Conservation (phyloP, 2,113 vertebrate genomes). For the Albula goreensis region DNA sequence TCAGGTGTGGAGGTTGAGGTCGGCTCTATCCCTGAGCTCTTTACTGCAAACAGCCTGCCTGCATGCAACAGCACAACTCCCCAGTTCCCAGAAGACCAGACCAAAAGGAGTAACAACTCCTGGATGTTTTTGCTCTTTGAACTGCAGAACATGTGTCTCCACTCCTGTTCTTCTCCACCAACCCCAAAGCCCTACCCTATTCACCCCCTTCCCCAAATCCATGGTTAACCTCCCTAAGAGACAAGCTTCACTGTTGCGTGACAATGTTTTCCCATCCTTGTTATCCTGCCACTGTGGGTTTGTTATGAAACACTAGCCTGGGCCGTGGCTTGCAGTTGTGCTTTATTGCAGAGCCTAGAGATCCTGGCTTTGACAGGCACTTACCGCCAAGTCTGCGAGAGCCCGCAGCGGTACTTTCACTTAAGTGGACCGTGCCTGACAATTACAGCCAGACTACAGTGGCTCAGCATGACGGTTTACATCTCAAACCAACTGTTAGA, state of each 20-base stretch:
- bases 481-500: background rate
- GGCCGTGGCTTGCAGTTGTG: background rate
- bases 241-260: background rate
- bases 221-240: background rate
- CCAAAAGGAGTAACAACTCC: background rate
- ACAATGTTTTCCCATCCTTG: background rate
- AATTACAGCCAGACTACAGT: background rate
- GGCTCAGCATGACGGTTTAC: background rate
- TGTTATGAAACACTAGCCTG: background rate
- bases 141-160: background rate
- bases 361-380: background rate
- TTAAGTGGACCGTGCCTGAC: background rate
- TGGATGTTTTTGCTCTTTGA: background rate
- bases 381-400: background rate
- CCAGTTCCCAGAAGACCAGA: background rate
- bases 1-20: background rate
- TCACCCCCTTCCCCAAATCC: background rate
- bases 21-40: background rate
- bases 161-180: background rate
- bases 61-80: background rate
- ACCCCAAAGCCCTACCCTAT: background rate
- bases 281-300: background rate
- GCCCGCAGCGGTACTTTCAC: background rate
- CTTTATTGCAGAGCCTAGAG: background rate
- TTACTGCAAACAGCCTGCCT: background rate